These are phyloP conservation scores for Muscina levida DNA, from an alignment of 2,888 invertebrate species.

Conservation along the genomic window DNA sequence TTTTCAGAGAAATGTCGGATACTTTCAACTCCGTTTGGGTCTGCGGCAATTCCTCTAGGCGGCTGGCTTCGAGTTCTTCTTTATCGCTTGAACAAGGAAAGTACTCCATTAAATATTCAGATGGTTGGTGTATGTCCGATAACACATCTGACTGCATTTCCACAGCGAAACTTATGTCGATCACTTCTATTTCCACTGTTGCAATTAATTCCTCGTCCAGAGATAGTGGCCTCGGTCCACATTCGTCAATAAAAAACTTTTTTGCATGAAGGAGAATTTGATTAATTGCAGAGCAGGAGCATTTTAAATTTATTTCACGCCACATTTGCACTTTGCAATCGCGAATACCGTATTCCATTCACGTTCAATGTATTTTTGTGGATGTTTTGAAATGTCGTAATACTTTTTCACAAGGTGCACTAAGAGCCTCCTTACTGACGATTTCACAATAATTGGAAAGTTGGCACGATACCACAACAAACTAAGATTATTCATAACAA, in stretches of 20 bases:
- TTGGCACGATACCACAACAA: no score
- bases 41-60: no score
- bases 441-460: not conserved
- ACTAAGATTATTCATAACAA: no score
- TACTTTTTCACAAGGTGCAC: not conserved
- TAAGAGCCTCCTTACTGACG: not conserved
- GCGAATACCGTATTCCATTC: not conserved
- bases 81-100: not conserved
- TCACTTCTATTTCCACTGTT: not conserved
- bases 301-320: no score
- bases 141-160: not conserved
- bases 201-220: not conserved
- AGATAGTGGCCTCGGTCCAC: not conserved
- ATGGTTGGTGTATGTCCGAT: not conserved
- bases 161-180: no score
- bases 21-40: no score
- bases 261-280: not conserved
- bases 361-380: not conserved
- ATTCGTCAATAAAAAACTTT: not conserved
- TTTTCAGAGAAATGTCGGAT: not conserved
- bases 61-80: no score
- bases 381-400: not conserved
- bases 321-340: not conserved
- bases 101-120: not conserved
- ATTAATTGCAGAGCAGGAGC: no score